Percentiles rank a stretch among this genome's conserved stretches.
phyloP scores from a whole-genome alignment of 2,113 vertebrate genomes.

The Protobothrops flavoviridis region DNA sequence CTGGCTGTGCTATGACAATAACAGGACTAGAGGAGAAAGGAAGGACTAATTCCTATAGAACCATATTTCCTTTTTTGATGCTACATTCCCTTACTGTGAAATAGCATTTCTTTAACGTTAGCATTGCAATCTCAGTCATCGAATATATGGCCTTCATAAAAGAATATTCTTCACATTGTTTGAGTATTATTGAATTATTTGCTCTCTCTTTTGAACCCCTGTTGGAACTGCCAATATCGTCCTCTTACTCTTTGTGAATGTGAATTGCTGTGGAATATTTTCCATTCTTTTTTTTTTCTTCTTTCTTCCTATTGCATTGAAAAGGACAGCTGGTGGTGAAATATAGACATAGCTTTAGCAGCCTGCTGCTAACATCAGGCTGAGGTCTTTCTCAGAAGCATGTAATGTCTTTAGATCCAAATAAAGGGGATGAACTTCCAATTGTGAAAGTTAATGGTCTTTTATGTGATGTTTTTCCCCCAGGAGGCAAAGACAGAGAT shows the following conservation, averaged over 20 bases:
- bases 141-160: conserved; percentile 9
- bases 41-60: conserved; percentile 19
- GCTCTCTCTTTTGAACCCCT: conserved; percentile 40
- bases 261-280: background rate
- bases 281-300: conserved; percentile 27
- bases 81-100: conserved; percentile 40
- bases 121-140: conserved; percentile 23
- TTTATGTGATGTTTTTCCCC: conserved; percentile 36
- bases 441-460: conserved; percentile 48
- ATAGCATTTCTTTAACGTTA: conserved; percentile 57
- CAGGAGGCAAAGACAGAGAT: conserved; percentile 28
- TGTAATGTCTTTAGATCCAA: conserved; percentile 38
- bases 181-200: conserved; percentile 40
- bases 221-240: conserved; percentile 21
- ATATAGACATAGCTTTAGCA: conserved; percentile 34
- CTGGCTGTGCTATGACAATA: conserved; percentile 57
- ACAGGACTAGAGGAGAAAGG: conserved; percentile 37
- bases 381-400: conserved; percentile 34
- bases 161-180: conserved; percentile 25
- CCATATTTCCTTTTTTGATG: conserved; percentile 52
- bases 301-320: conserved; percentile 37
- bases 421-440: conserved; percentile 32
- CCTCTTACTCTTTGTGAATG: background rate
- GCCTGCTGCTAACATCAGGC: conserved; percentile 39
- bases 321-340: conserved; percentile 39